Conservation (phyloP, 92 coral and sea anemone genomes). For the Bergia puertoricense region DNA sequence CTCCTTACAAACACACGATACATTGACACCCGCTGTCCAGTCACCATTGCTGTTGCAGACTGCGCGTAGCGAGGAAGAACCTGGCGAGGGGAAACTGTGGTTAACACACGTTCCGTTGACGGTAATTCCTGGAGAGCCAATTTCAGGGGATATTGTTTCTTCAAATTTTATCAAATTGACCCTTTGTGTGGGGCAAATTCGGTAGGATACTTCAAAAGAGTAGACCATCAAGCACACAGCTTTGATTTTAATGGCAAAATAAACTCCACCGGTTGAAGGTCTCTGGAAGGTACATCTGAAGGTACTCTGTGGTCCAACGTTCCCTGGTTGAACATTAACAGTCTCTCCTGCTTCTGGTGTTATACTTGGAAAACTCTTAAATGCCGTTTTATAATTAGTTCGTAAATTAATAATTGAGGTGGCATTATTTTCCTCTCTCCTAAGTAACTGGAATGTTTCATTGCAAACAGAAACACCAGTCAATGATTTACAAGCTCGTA, state of each 20-base stretch:
- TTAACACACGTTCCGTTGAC: slow-evolving; percentile 6
- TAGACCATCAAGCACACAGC: neutral
- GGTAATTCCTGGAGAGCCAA: neutral
- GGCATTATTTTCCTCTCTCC: too few relatives aligned
- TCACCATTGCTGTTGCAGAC: neutral
- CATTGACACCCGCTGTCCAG: neutral
- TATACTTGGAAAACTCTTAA: too few relatives aligned
- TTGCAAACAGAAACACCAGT: too few relatives aligned
- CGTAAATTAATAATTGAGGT: too few relatives aligned
- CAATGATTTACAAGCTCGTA: too few relatives aligned
- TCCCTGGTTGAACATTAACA: too few relatives aligned
- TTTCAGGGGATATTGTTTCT: neutral
- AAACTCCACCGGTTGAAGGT: neutral
- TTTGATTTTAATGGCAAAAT: neutral
- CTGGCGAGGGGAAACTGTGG: neutral
- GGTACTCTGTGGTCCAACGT: too few relatives aligned
- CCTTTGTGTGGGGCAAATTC: neutral
- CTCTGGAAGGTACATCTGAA: too few relatives aligned
- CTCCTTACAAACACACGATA: slow-evolving; percentile 6
- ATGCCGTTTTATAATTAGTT: too few relatives aligned
- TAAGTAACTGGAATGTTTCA: too few relatives aligned
- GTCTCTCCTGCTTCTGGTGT: too few relatives aligned
- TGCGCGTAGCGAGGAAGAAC: neutral
- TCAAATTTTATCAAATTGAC: neutral
- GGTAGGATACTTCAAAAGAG: slow-evolving; percentile 1